phyloP scores from a whole-genome alignment of 2,888 invertebrate genomes.

The Rhodophaea formosa region DNA sequence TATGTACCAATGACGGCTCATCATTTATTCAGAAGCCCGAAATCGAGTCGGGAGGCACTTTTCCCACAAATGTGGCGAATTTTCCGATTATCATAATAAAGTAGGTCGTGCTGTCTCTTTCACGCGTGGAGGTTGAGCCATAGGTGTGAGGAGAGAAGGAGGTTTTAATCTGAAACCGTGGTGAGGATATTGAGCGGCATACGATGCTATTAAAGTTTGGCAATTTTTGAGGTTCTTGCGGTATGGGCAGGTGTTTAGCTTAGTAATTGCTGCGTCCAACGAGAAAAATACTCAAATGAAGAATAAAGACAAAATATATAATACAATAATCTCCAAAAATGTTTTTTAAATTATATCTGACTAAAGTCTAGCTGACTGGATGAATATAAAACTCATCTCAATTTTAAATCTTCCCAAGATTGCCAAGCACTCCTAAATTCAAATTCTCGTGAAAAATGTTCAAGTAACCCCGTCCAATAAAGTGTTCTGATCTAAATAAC shows the following conservation, averaged over 20 bases:
- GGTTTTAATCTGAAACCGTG: background rate
- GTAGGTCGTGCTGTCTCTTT: conserved; percentile 47
- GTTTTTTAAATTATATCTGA: too few species aligned
- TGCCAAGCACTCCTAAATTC: background rate
- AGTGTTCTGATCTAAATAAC: conserved; percentile 18
- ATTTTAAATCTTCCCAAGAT: conserved; percentile 1
- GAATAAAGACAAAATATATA: too few species aligned
- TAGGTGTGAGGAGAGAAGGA: conserved; percentile 10
- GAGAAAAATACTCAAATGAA: too few species aligned
- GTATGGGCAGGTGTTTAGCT: too few species aligned
- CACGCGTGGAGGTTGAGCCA: conserved; percentile 5
- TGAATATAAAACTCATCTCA: background rate
- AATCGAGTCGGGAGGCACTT: conserved; percentile 46
- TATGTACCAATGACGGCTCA: conserved; percentile 54
- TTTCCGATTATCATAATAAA: conserved; percentile 74
- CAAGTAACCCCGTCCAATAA: conserved; percentile 15
- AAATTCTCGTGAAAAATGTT: conserved; percentile 12
- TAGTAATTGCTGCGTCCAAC: too few species aligned
- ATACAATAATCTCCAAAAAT: too few species aligned
- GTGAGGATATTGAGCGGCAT: conserved; percentile 9
- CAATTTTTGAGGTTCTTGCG: background rate
- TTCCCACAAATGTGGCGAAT: conserved; percentile 61
- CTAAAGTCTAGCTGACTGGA: background rate
- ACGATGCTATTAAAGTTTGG: conserved; percentile 4
- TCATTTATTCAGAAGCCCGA: conserved; percentile 61